Base-by-base conservation (phyloP, 2,797 vertebrate genomes). In the Notolepis coatsorum region DNA sequence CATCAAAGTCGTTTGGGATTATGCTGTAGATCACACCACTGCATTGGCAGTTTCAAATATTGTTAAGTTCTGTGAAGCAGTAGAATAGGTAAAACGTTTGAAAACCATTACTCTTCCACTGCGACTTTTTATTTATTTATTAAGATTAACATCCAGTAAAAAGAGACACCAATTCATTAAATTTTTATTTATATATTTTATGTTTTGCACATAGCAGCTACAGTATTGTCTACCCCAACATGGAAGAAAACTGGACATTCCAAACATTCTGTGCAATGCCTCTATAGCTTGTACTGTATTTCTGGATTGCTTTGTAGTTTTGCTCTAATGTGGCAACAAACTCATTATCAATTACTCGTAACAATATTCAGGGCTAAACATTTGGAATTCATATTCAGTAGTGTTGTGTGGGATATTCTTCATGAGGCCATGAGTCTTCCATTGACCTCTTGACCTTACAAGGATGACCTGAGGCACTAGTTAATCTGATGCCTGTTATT, bases 371-470 rank as follows among this genome's bases (percentile, higher is more conserved):
- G 42, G 55, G 50, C 42, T 18, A 41, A 77, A 47, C 30, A 17
- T 73, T 65, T 79, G 57, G 46, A 68, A 71, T 63, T 52, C 35
- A 56, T 38, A 30, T 42, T 27, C 35, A 43, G 41, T 20, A 2
- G 2, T 49, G 41, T 65, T 69, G 56, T 24, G 24, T 30, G 28
- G 25, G 38, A 20, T 18, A 38, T n/a, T 7, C 8, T 68, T 45
- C 12, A 25, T 59, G 45, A 39, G 30, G 41, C 61, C 1, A n/a
- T n/a, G 15, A 30, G 30, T 69, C 53, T 39, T 65, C 48, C 41
- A 28, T 54, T 73, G 73, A 78, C 80, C 73, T 52, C 4, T 13
- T 71, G 66, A 78, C 71, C 57, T 56, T 47, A 43, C 62, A 24
- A 37, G 61, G 57, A 69, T 66, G 83, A 47, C 66, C 53, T 65